phyloP scores from a whole-genome alignment of 1,140 invertebrate genomes.

The Cyphomyrmex costatus region DNA sequence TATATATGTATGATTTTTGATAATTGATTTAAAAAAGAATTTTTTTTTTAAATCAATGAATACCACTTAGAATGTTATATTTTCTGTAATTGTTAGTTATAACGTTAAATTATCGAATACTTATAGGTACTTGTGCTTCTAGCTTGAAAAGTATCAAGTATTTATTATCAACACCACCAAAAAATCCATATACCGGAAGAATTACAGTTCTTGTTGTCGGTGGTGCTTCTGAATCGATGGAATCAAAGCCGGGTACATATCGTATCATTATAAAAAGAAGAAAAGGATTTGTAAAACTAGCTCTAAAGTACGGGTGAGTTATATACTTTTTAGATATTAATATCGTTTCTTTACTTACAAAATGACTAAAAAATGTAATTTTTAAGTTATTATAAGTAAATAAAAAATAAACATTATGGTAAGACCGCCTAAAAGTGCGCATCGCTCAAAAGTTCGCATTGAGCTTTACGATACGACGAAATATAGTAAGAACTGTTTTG shows the following conservation, averaged over 20 bases:
- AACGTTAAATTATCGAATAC: neutral
- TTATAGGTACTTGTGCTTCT: conserved; percentile 87
- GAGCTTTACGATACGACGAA: too few relatives aligned
- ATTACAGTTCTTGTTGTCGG: conserved; percentile 92
- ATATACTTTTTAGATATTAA: neutral
- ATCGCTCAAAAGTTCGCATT: too few relatives aligned
- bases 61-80: neutral
- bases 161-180: conserved; percentile 81
- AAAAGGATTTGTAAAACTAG: conserved; percentile 94
- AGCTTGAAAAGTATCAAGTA: conserved; percentile 87
- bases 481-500: too few relatives aligned
- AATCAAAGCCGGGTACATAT: conserved; percentile 91
- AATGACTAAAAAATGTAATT: too few relatives aligned
- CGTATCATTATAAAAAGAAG: conserved; percentile 90
- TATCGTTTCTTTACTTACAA: too few relatives aligned
- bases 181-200: conserved; percentile 87
- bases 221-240: conserved; percentile 93
- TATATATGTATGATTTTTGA: neutral
- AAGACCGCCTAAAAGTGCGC: too few relatives aligned
- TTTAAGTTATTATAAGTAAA: too few relatives aligned
- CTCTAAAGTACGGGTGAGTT: conserved; percentile 92
- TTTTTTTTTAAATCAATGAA: neutral
- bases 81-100: neutral
- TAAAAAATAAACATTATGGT: too few relatives aligned
- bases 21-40: too few relatives aligned